A percentile compares a stretch with the other conserved stretches of the same genome.
phyloP scores from a whole-genome alignment of 2,797 vertebrate species.

The Eulemur rubriventer region DNA sequence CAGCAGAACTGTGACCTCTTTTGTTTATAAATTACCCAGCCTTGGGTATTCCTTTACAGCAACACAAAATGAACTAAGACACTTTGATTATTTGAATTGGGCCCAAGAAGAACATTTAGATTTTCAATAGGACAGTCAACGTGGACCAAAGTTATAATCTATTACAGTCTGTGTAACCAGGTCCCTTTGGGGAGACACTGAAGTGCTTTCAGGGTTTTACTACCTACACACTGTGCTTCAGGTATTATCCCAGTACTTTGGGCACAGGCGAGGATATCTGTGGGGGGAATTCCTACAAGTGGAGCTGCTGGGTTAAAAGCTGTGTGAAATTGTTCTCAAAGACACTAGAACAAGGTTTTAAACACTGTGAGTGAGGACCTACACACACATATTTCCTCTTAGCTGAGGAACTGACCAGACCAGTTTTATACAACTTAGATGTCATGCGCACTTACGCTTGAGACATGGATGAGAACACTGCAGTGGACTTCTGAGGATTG shows the following conservation, averaged over 20 bases:
- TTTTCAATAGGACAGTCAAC: background rate
- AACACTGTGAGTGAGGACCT: background rate
- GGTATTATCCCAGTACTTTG: background rate
- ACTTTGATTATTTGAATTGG: background rate
- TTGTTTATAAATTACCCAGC: background rate
- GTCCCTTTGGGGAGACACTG: background rate
- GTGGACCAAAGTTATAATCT: background rate
- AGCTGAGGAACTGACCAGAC: background rate
- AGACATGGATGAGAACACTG: background rate
- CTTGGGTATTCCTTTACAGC: background rate
- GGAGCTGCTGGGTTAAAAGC: background rate
- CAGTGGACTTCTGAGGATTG: background rate
- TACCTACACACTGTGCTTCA: rapidly evolving
- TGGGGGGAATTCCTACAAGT: background rate
- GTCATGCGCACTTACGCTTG: background rate
- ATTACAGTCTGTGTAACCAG: rapidly evolving
- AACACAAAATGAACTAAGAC: background rate
- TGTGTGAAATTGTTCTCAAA: background rate
- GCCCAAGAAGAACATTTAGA: background rate
- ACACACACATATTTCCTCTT: background rate
- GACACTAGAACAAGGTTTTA: background rate
- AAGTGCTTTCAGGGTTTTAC: background rate
- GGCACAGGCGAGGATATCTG: background rate
- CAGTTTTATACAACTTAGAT: background rate
- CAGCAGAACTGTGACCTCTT: background rate